These are phyloP conservation scores for Silurus asotus DNA, from an alignment of 2,113 vertebrate genomes.

Conservation along the genomic window DNA sequence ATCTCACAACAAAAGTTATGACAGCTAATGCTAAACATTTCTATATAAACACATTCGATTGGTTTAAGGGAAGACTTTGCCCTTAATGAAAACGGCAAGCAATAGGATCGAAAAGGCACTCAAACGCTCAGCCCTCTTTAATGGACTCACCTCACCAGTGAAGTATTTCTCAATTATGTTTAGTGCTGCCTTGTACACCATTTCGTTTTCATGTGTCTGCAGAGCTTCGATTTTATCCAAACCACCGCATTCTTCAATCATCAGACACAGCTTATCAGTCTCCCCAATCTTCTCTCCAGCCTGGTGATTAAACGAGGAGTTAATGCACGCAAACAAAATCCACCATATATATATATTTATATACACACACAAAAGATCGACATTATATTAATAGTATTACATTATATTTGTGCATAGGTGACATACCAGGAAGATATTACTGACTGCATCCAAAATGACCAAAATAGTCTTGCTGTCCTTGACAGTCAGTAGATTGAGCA, in stretches of 20 bases:
- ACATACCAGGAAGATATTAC: slow-evolving; percentile 90
- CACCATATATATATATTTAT: too few species aligned
- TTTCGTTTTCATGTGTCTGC: slow-evolving; percentile 92
- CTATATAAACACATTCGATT: neutral
- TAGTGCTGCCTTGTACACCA: slow-evolving; percentile 87
- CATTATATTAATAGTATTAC: too few species aligned
- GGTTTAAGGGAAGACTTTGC: neutral
- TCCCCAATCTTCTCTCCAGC: slow-evolving; percentile 93
- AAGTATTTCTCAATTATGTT: slow-evolving; percentile 95
- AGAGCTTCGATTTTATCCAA: slow-evolving; percentile 91
- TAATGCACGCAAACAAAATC: neutral
- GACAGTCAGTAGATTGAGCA: slow-evolving; percentile 82
- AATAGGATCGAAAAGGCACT: neutral
- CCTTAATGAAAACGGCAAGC: neutral
- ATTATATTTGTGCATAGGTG: too few species aligned
- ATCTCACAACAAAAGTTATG: neutral
- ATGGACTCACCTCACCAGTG: slow-evolving; percentile 82
- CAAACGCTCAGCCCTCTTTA: neutral
- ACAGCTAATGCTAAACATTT: neutral
- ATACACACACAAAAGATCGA: too few species aligned
- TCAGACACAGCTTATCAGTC: slow-evolving; percentile 88
- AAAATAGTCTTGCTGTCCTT: slow-evolving; percentile 94
- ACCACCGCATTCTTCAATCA: slow-evolving; percentile 94
- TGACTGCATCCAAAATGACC: slow-evolving; percentile 91
- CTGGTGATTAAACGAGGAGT: slow-evolving; percentile 61